Base-by-base conservation (phyloP, 2,113 vertebrate genomes). In the Noturus placidus region DNA sequence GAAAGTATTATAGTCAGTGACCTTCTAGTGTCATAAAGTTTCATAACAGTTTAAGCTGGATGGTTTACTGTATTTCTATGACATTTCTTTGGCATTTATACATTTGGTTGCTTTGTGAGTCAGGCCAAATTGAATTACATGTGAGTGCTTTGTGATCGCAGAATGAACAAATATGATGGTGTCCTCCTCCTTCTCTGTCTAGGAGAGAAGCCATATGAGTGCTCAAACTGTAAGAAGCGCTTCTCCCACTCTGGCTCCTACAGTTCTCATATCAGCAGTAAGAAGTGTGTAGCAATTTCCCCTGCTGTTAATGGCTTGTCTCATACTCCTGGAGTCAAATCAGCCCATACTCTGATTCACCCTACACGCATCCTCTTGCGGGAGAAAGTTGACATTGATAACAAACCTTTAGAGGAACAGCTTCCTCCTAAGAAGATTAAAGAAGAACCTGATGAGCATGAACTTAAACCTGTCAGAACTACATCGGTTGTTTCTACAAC, bases 211-310 rank as follows among this genome's bases (percentile, higher is more conserved):
- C 98, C 98, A 89, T 99, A 99, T 84, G 98, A 99, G 92, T 99
- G 98, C 94, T 96, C 97, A 87, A 99, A 99, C 95, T 99, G 98
- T 95, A 99, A 98, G 96, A 99, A 99, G 94, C 97, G 98, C 82
- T 99, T 99, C 96, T 99, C 98, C 90, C 98, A 99, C 96, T 99
- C 98, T 63, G 98, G 98, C 93, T 99, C 98, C 92, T 99, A 99
- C 93, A 99, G 98, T 92, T 99, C 98, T 89, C 98, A 99, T 92
- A 99, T 99, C 93, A 99, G 98, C 94, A 99, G 97, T 91, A 99
- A 98, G 94, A 99, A 99, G 93, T 99, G 98, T 89, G 97, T 98
- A 92, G 95, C 96, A 86, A 92, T 96, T 85, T 91, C 96, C 83
- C 95, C 96, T 25, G 95, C 96, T 88, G 97, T 97, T 35, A 97